Conservation (phyloP, 2,888 invertebrate species). For the Drosophila paramelanica region DNA sequence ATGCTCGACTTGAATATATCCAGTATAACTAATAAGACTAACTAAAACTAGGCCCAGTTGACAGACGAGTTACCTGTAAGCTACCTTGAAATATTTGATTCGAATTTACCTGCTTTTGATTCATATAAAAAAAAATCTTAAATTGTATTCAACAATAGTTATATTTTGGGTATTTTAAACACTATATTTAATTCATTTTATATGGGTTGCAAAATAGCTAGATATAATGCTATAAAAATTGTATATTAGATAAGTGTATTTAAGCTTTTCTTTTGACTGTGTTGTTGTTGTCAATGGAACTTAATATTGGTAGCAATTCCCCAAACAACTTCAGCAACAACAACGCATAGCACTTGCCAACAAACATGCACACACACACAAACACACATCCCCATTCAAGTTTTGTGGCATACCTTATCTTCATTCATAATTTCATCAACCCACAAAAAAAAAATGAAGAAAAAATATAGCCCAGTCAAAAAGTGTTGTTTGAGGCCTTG, state of each 20-base stretch:
- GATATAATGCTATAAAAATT: too few species aligned
- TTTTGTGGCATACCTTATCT: constrained; percentile 71
- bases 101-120: too few species aligned
- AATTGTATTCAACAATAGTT: too few species aligned
- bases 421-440: constrained; percentile 82
- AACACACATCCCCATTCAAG: constrained; percentile 37
- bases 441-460: constrained; percentile 54
- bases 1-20: not conserved
- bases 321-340: constrained; percentile 4
- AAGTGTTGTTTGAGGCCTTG: constrained; percentile 58
- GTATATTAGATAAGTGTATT: too few species aligned
- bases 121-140: too few species aligned
- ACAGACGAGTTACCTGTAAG: too few species aligned
- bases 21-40: not conserved
- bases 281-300: not conserved
- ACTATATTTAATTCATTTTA: too few species aligned
- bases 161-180: too few species aligned
- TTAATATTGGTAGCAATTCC: constrained; percentile 15
- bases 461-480: constrained; percentile 43
- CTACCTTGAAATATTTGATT: too few species aligned
- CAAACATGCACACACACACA: constrained; percentile 2
- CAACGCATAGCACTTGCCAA: not conserved
- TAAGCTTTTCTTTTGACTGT: too few species aligned
- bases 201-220: too few species aligned
- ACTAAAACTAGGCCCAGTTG: too few species aligned